Percentiles rank a stretch among this genome's conserved stretches.
These are phyloP conservation scores for Bimastos eiseni DNA, from an alignment of 2,888 invertebrate genomes.

Conservation along the genomic window DNA sequence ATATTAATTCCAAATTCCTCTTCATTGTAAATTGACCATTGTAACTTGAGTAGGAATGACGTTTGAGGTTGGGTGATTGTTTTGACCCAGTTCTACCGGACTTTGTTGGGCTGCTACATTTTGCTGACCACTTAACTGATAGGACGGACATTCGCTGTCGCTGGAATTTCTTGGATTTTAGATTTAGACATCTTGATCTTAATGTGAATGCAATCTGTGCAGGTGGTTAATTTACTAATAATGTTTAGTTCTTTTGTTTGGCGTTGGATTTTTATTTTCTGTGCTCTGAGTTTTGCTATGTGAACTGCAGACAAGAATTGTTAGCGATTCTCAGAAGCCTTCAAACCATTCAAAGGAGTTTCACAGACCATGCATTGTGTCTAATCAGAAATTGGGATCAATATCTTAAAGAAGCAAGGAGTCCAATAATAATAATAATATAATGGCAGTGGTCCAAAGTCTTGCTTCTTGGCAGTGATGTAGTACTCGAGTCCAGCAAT, in stretches of 20 bases:
- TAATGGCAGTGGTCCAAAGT: too few relatives aligned
- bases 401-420: neutral
- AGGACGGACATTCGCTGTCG: neutral
- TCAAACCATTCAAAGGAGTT: neutral
- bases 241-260: neutral
- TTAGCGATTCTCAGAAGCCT: neutral
- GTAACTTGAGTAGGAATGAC: neutral
- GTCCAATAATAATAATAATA: too few relatives aligned
- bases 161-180: neutral
- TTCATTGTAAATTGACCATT: too few relatives aligned
- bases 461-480: too few relatives aligned
- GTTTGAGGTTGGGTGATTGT: neutral
- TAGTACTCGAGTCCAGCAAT: too few relatives aligned
- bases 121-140: neutral
- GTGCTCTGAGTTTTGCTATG: neutral
- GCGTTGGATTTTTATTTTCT: neutral
- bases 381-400: neutral
- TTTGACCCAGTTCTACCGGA: neutral
- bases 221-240: conserved; percentile 13
- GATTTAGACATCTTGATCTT: neutral
- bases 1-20: too few relatives aligned
- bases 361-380: neutral
- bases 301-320: neutral
- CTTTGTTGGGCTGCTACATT: neutral
- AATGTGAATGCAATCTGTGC: neutral